A percentile compares a stretch with the other conserved stretches of the same genome.
phyloP scores from a whole-genome alignment of 2,113 vertebrate species.

The Bettongia penicillata region DNA sequence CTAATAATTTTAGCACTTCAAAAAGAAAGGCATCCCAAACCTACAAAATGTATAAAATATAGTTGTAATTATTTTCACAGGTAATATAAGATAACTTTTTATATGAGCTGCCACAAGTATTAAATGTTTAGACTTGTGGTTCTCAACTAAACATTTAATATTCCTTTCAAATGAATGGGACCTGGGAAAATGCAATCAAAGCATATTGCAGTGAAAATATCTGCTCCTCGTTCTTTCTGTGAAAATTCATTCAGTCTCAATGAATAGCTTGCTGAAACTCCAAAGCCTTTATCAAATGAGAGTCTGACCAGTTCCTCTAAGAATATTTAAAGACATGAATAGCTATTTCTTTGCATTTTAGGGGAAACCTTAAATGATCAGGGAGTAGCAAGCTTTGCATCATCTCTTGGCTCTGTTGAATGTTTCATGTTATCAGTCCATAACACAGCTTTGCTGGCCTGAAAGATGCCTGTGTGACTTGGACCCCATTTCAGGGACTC shows the following conservation, averaged over 20 bases:
- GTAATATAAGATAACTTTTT: not conserved
- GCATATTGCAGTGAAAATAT: not conserved
- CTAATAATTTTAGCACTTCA: conserved; percentile 50
- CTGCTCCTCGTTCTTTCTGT: conserved; percentile 45
- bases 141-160: conserved; percentile 32
- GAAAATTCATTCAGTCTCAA: conserved; percentile 10
- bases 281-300: conserved; percentile 50
- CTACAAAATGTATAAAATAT: conserved; percentile 12
- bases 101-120: not conserved
- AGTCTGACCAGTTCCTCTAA: conserved; percentile 30
- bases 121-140: conserved; percentile 34
- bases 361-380: conserved; percentile 47
- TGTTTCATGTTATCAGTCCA: conserved; percentile 66
- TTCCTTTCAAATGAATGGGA: conserved; percentile 46
- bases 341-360: conserved; percentile 51
- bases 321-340: conserved; percentile 52
- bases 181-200: conserved; percentile 54
- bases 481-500: conserved; percentile 66
- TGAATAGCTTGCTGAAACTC: conserved; percentile 51
- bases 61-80: conserved; percentile 43
- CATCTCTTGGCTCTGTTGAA: conserved; percentile 60
- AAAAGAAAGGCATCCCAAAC: conserved; percentile 9
- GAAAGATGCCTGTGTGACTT: conserved; percentile 69
- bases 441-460: conserved; percentile 63
- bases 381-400: conserved; percentile 43